Conservation (phyloP, 2,888 invertebrate species). For the Myathropa florea region DNA sequence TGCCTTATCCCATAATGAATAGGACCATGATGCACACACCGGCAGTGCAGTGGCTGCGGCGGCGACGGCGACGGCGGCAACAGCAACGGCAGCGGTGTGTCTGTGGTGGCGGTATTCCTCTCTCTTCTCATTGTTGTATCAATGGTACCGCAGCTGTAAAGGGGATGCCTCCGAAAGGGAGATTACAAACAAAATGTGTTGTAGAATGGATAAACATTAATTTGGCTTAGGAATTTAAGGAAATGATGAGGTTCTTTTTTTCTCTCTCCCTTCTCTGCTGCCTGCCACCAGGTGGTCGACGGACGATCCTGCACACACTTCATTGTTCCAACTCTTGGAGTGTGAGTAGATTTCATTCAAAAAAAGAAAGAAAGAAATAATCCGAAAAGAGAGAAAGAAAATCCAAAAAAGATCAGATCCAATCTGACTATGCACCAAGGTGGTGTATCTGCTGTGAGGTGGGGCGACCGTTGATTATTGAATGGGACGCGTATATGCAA, state of each 20-base stretch:
- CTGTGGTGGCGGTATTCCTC: constrained; percentile 1
- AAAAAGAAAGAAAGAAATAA: background rate
- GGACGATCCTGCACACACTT: constrained; percentile 37
- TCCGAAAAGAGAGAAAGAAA: background rate
- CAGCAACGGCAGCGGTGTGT: background rate
- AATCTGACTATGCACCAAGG: background rate
- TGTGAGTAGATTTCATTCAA: constrained; percentile 56
- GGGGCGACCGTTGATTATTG: constrained; percentile 33
- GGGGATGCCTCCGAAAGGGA: constrained; percentile 36
- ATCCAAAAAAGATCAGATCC: background rate
- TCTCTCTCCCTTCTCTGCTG: background rate
- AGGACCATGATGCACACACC: constrained; percentile 41
- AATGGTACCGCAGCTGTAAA: constrained; percentile 62
- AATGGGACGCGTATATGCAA: constrained; percentile 63
- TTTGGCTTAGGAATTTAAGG: constrained; percentile 64
- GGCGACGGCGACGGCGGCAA: constrained; percentile 3
- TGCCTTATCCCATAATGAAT: constrained; percentile 69
- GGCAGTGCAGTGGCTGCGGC: background rate
- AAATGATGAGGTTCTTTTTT: constrained; percentile 33
- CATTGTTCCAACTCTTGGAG: constrained; percentile 22
- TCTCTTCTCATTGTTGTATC: constrained; percentile 52
- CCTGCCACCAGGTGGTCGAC: constrained; percentile 56
- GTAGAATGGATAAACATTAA: constrained; percentile 65
- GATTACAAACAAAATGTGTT: constrained; percentile 56
- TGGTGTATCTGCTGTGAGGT: background rate